Evolutionary conservation across 2,113 vertebrate genomes (phyloP), one percentile per base, ranked within the genome.

Genomic region (Nothobranchius furzeri): DNA sequence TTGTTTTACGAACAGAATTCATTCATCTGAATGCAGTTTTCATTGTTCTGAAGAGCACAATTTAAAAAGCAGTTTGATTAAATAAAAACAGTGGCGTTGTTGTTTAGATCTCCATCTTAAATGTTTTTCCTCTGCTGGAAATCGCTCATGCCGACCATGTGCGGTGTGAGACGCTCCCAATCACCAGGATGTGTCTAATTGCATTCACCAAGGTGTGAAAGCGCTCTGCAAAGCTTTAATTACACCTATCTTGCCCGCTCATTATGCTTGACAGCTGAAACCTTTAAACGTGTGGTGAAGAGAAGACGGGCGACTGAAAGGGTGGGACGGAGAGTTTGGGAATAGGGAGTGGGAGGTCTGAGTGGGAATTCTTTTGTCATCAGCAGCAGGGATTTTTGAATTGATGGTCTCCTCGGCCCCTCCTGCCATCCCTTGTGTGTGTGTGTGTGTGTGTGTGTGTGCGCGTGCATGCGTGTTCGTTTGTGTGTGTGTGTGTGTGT

Each of bases 161-260:
- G 52, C 73, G 70, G 77, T 78, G 87, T 77, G 75, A 91, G 88
- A 88, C 82, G 40, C 62, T 68, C 57, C 47, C 74, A 59, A 42
- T 87, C 75, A 59, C 36, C 58, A 82, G 61, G 55, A 85, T 84
- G 79, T 64, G 57, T 83, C 78, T 90, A 90, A 91, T 91, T 91
- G 79, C 86, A 83, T 90, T 85, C 88, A 76, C 76, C 70, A 52
- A 84, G 87, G 88, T 91, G 92, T 63, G 63, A 92, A 88, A 50
- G 55, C 40, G 2, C 63, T 70, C 66, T 6, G 79, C 67, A 46
- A 85, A 75, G 76, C 80, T 88, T 81, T 91, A 91, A 93, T 92
- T 91, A 91, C 67, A 84, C 68, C 63, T 70, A 60, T 72, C 69
- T 82, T 73, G 56, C 84, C 83, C 76, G 83, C 79, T 69, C 63